A percentile compares a stretch with the other conserved stretches of the same genome.
Conservation (phyloP, 2,888 invertebrate species). For the Lasioglossum malachurum region DNA sequence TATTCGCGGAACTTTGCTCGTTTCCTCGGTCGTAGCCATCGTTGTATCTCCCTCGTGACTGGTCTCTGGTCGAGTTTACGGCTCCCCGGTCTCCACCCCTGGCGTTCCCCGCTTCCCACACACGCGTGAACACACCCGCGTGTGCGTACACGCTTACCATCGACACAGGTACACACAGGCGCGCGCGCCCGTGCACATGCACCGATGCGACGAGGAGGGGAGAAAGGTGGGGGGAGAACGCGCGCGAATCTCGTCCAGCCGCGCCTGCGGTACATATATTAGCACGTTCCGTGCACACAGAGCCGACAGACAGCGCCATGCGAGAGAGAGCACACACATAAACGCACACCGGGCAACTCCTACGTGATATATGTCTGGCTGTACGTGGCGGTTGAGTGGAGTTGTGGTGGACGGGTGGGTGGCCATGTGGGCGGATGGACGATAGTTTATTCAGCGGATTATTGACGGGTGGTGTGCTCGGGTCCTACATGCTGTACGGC, state of each 20-base stretch:
- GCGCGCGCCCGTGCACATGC: background rate
- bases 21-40: constrained; percentile 65
- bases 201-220: background rate
- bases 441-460: constrained; percentile 85
- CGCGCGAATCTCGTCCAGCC: constrained; percentile 51
- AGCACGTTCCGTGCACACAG: constrained; percentile 60
- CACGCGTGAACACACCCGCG: constrained; percentile 3
- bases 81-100: constrained; percentile 44
- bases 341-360: constrained; percentile 29
- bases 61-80: constrained; percentile 67
- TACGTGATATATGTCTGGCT: constrained; percentile 72
- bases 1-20: constrained; percentile 57
- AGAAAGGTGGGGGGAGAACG: background rate
- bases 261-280: constrained; percentile 70
- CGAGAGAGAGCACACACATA: constrained; percentile 18
- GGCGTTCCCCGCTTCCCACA: constrained; percentile 30
- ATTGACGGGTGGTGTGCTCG: constrained; percentile 83
- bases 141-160: background rate
- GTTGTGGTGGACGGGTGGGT: constrained; percentile 78
- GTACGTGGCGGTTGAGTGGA: constrained; percentile 76
- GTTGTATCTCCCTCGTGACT: constrained; percentile 63
- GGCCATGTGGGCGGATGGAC: constrained; percentile 80
- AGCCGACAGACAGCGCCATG: constrained; percentile 8
- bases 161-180: background rate
- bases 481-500: constrained; percentile 76